Percentiles rank a stretch among this genome's conserved stretches.
Evolutionary conservation across 2,888 invertebrate genomes (phyloP).

Genomic region (Polydesmus complanatus): DNA sequence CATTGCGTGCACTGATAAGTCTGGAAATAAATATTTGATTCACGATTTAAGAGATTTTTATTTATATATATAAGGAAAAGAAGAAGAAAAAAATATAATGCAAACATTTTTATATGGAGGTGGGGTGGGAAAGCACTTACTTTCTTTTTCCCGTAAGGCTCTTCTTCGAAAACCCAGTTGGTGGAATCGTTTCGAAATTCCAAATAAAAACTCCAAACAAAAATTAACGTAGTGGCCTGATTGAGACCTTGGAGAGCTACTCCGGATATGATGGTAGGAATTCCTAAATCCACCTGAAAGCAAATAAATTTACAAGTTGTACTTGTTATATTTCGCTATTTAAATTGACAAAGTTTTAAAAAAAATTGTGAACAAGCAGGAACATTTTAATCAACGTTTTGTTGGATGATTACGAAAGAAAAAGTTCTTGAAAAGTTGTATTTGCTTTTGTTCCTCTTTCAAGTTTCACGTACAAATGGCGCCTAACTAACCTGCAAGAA

Average conservation of each 20-base stretch:
- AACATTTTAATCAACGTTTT: too few species aligned
- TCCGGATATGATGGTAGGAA: conserved; percentile 22
- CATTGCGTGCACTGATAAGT: conserved; percentile 23
- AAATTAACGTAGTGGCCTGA: conserved; percentile 21
- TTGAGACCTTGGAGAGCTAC: conserved; percentile 23
- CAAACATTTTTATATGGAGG: not conserved
- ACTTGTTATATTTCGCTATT: too few species aligned
- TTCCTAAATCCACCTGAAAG: conserved; percentile 22
- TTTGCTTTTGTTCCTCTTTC: too few species aligned
- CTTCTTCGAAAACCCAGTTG: conserved; percentile 24
- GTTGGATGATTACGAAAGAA: too few species aligned
- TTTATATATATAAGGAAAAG: not conserved
- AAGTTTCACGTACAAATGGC: too few species aligned
- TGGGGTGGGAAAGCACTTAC: conserved; percentile 15
- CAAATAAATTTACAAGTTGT: too few species aligned
- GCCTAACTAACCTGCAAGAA: conserved; percentile 23
- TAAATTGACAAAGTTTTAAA: too few species aligned
- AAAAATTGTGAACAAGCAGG: too few species aligned
- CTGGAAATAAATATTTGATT: conserved; percentile 16
- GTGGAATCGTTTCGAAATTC: conserved; percentile 23
- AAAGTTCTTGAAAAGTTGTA: too few species aligned
- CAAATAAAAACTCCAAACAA: conserved; percentile 21
- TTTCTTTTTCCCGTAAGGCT: conserved; percentile 24
- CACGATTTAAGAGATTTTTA: not conserved
- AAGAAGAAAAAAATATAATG: not conserved